These are phyloP conservation scores for Cantharis lateralis DNA, from an alignment of 2,888 invertebrate genomes.

Conservation along the genomic window DNA sequence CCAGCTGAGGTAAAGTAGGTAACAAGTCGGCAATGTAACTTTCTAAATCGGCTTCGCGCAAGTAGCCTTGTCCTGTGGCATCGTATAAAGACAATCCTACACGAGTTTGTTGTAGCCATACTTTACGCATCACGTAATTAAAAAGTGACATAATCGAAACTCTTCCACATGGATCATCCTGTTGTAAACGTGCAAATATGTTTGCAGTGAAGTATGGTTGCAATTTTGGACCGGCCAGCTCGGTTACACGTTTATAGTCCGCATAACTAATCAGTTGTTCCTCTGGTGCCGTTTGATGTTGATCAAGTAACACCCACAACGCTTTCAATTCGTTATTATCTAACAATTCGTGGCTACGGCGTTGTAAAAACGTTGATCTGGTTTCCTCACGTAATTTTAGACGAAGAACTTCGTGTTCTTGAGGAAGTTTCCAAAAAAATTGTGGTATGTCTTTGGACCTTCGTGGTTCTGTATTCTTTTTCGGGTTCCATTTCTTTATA, in stretches of 20 bases:
- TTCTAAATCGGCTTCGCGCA: constrained; percentile 78
- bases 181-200: constrained; percentile 86
- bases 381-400: constrained; percentile 88
- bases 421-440: constrained; percentile 78
- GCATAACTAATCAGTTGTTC: constrained; percentile 86
- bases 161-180: constrained; percentile 83
- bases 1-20: constrained; percentile 87
- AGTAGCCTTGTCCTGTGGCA: constrained; percentile 76
- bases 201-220: constrained; percentile 79
- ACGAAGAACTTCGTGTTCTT: constrained; percentile 74
- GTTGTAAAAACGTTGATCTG: constrained; percentile 83
- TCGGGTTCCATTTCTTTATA: constrained; percentile 40
- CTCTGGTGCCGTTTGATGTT: constrained; percentile 76
- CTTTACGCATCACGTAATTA: constrained; percentile 93
- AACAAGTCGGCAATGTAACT: constrained; percentile 93
- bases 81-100: constrained; percentile 94
- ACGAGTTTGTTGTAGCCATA: constrained; percentile 93
- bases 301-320: constrained; percentile 83
- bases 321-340: constrained; percentile 85
- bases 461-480: not conserved
- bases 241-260: constrained; percentile 80
- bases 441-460: constrained; percentile 70
- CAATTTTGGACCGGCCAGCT: constrained; percentile 65
- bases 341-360: constrained; percentile 80
- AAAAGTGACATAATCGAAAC: constrained; percentile 89